Evolutionary conservation across 2,797 vertebrate genomes (phyloP).

Genomic region (Sandelia bainsii): DNA sequence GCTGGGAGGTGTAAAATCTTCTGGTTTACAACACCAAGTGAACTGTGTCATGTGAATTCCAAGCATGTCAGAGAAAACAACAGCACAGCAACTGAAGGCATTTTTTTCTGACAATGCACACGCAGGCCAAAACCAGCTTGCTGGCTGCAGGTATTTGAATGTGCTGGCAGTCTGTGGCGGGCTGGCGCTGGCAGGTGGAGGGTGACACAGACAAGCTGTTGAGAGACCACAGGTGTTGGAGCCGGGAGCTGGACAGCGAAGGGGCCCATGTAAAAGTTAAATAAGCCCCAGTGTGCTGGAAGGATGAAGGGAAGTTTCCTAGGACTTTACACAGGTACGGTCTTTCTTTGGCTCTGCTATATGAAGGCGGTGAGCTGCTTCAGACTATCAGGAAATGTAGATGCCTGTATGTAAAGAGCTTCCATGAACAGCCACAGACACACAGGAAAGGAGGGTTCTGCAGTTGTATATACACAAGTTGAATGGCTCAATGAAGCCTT

Average conservation of each 20-base stretch:
- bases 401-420: conserved; percentile 56
- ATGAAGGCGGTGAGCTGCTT: conserved; percentile 16
- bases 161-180: conserved; percentile 28
- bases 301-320: conserved; percentile 69
- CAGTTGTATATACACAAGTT: conserved; percentile 22
- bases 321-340: conserved; percentile 67
- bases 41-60: background rate
- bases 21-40: conserved; percentile 28
- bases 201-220: conserved; percentile 67
- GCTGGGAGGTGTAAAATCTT: conserved; percentile 21
- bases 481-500: conserved; percentile 42
- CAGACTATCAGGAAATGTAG: conserved; percentile 61
- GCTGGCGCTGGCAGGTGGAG: conserved; percentile 51
- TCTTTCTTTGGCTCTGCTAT: conserved; percentile 65
- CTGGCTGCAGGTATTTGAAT: conserved; percentile 31
- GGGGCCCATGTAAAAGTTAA: conserved; percentile 59
- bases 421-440: conserved; percentile 43
- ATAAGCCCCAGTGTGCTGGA: conserved; percentile 68
- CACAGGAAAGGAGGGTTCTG: conserved; percentile 39
- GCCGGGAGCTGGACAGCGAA: conserved; percentile 60
- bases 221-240: conserved; percentile 71
- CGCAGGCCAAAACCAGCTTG: background rate
- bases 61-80: conserved; percentile 7
- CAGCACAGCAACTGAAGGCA: conserved; percentile 1
- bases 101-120: conserved; percentile 37